Base-by-base conservation (phyloP, 2,113 vertebrate genomes). In the Garra rufa region DNA sequence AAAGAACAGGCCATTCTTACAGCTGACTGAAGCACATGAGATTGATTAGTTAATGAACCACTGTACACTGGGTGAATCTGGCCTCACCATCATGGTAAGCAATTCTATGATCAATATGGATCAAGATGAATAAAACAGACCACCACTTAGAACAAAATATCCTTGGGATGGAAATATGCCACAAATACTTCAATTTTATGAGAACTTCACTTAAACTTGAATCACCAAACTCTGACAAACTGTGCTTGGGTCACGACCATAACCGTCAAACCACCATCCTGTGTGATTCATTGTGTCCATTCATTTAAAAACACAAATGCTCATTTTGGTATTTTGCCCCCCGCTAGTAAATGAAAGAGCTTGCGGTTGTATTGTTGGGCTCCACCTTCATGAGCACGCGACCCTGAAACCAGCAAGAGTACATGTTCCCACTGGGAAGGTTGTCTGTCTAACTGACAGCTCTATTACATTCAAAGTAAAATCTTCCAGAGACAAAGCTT, bases 341-440 rank as follows among this genome's bases (percentile, higher is more conserved):
- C 57, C 38, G 38, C 70, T 83, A 81, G 28, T 78, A 19, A 85
- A 73, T 83, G 55, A 75, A 38, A 50, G 71, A 86, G 67, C n/a
- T 17, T 41, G 75, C 43, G 63, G 65, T 69, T 34, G 55, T 28
- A 57, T 81, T 34, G 74, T 50, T 48, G 43, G 41, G 14, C 34
- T 78, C 76, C 76, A 26, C 48, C 61, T 28, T 48, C 15, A 21
- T n/a, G 9, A 82, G 55, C 86, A 80, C 43, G 46, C 44, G 38
- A 83, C 50, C 15, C 24, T 41, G 77, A 84, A 74, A 81, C 63
- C 86, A 81, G 28, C 44, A 52, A 13, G 57, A 67, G 43, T 28
- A 30, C 43, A 71, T 26, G 17, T 44, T 50, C 52, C 81, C 52
- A 30, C 81, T 75, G 81, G 63, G 75, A 78, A 26, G 34, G 61